Conservation (phyloP, 2,888 invertebrate genomes). For the Pteria penguin region DNA sequence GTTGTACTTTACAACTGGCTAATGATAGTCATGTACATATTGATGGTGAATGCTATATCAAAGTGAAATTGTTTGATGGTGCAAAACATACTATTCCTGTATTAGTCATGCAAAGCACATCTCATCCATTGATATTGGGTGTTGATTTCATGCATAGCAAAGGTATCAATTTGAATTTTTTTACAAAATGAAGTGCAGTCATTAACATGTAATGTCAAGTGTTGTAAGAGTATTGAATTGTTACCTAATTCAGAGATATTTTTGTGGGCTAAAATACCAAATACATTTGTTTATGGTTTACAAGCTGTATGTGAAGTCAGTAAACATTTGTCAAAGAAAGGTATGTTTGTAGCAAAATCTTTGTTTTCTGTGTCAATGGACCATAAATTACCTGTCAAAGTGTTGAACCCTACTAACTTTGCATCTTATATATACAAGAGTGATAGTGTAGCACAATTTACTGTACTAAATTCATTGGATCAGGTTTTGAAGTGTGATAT, state of each 20-base stretch:
- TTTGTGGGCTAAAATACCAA: not conserved
- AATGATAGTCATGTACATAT: not conserved
- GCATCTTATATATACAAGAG: not conserved
- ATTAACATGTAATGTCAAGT: not conserved
- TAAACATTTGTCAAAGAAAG: not conserved
- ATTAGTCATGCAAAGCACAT: not conserved
- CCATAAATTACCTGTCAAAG: slow-evolving; percentile 19
- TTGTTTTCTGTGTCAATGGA: slow-evolving; percentile 1
- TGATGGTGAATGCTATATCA: not conserved
- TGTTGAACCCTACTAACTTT: slow-evolving; percentile 13
- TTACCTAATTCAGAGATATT: not conserved
- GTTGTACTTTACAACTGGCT: not conserved
- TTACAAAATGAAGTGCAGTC: not conserved
- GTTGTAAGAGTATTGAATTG: not conserved
- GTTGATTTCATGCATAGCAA: not conserved
- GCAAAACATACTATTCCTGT: not conserved
- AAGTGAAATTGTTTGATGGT: not conserved
- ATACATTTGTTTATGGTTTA: not conserved
- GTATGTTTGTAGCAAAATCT: slow-evolving; percentile 23
- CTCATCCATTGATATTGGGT: not conserved
- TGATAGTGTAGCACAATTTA: slow-evolving; percentile 1
- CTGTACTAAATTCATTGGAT: not conserved
- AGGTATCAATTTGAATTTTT: not conserved
- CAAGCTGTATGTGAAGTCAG: not conserved
- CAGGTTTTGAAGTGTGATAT: not conserved